phyloP scores from a whole-genome alignment of 2,888 invertebrate species.

The Rhingia rostrata region DNA sequence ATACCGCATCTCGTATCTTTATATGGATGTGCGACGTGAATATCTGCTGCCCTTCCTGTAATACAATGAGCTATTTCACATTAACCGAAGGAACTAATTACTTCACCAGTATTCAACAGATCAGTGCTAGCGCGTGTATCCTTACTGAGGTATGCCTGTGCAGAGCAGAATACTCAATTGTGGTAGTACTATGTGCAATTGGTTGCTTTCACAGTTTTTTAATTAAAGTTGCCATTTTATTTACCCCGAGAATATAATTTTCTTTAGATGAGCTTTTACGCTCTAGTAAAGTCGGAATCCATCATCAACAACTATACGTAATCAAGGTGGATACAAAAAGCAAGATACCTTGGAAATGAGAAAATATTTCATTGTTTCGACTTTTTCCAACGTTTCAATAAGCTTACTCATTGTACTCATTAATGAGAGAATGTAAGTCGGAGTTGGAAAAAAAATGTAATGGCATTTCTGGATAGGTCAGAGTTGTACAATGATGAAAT shows the following conservation, averaged over 20 bases:
- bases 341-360: conserved; percentile 55
- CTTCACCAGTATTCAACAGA: conserved; percentile 69
- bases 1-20: neutral
- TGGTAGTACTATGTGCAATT: conserved; percentile 51
- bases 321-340: conserved; percentile 45
- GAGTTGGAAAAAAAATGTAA: conserved; percentile 30
- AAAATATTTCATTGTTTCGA: conserved; percentile 67
- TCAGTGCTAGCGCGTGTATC: conserved; percentile 45
- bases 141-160: conserved; percentile 2
- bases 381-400: conserved; percentile 62
- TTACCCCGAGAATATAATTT: conserved; percentile 71
- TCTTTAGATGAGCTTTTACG: conserved; percentile 70
- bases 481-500: conserved; percentile 14
- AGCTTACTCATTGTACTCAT: conserved; percentile 66
- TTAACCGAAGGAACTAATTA: conserved; percentile 71
- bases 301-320: conserved; percentile 52
- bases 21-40: neutral
- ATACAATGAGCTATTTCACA: conserved; percentile 68
- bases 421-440: conserved; percentile 62
- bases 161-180: conserved; percentile 46
- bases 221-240: conserved; percentile 74
- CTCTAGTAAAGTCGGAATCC: conserved; percentile 67
- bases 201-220: conserved; percentile 67
- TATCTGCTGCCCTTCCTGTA: conserved; percentile 16
- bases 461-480: conserved; percentile 20